Evolutionary conservation across 2,797 vertebrate genomes (phyloP).

Genomic region (Australoheros facetus): DNA sequence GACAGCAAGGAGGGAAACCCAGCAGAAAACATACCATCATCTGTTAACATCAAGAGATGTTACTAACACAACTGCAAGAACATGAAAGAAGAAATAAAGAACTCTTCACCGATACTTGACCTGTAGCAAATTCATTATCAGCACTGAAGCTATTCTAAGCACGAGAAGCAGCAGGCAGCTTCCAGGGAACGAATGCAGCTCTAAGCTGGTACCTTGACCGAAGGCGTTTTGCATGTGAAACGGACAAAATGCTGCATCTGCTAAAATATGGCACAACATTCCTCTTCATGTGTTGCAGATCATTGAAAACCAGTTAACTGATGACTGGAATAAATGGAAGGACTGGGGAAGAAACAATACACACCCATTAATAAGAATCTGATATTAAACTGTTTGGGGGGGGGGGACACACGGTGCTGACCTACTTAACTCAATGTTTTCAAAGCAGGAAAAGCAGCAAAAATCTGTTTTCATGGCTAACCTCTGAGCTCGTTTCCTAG

Average conservation of each 20-base stretch:
- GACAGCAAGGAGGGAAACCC: constrained; percentile 3
- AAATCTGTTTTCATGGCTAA: background rate
- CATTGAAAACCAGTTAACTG: background rate
- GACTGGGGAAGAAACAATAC: background rate
- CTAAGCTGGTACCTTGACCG: background rate
- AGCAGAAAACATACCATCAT: background rate
- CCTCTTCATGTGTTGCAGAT: background rate
- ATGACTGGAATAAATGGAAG: background rate
- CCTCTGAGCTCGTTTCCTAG: background rate
- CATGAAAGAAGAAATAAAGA: background rate
- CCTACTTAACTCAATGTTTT: background rate
- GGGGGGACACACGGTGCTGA: background rate
- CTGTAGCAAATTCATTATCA: background rate
- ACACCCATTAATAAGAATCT: background rate
- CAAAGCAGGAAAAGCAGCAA: background rate
- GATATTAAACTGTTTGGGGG: background rate
- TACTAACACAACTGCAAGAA: background rate
- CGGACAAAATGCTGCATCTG: background rate
- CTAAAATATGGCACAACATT: background rate
- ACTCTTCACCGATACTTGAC: background rate
- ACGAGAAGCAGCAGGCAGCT: background rate
- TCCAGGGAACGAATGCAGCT: background rate
- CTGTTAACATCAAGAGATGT: background rate
- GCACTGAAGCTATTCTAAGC: background rate
- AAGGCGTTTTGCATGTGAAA: background rate